These are phyloP conservation scores for Pterostichus niger DNA, from an alignment of 2,888 invertebrate genomes.

Conservation along the genomic window DNA sequence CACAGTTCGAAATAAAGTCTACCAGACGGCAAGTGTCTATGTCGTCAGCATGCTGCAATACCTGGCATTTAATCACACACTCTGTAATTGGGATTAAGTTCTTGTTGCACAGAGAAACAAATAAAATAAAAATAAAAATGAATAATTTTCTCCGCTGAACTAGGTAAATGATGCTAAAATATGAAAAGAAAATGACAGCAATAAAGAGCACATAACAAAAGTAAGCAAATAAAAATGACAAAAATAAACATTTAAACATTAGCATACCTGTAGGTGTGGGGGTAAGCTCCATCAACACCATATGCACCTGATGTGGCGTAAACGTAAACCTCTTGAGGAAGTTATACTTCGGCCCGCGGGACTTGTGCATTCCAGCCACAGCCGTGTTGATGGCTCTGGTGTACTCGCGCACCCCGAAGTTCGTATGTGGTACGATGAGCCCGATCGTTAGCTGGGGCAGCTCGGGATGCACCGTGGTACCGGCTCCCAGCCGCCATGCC, in stretches of 20 bases:
- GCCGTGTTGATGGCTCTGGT: slow-evolving; percentile 83
- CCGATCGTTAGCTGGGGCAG: slow-evolving; percentile 78
- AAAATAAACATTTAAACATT: neutral
- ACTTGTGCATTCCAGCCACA: slow-evolving; percentile 80
- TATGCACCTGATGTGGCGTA: slow-evolving; percentile 81
- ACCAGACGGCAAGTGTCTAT: too few species aligned
- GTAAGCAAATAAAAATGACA: neutral
- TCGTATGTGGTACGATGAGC: slow-evolving; percentile 82
- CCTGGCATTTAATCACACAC: too few species aligned
- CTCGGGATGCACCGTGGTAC: slow-evolving; percentile 65
- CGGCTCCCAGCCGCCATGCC: slow-evolving; percentile 53
- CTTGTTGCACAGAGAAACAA: too few species aligned
- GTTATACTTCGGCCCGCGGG: slow-evolving; percentile 80
- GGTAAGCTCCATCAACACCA: slow-evolving; percentile 84
- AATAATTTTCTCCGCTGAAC: too few species aligned
- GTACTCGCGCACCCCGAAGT: slow-evolving; percentile 84
- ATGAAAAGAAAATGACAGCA: too few species aligned
- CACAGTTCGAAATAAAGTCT: too few species aligned
- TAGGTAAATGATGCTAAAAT: too few species aligned
- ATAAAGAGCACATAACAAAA: neutral
- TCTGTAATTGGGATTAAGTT: too few species aligned
- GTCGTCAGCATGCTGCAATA: too few species aligned
- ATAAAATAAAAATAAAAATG: neutral
- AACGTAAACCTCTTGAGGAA: slow-evolving; percentile 84
- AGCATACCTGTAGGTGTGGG: slow-evolving; percentile 86